These are phyloP conservation scores for Daubentonia madagascariensis DNA, from an alignment of 2,113 vertebrate species.

Conservation along the genomic window DNA sequence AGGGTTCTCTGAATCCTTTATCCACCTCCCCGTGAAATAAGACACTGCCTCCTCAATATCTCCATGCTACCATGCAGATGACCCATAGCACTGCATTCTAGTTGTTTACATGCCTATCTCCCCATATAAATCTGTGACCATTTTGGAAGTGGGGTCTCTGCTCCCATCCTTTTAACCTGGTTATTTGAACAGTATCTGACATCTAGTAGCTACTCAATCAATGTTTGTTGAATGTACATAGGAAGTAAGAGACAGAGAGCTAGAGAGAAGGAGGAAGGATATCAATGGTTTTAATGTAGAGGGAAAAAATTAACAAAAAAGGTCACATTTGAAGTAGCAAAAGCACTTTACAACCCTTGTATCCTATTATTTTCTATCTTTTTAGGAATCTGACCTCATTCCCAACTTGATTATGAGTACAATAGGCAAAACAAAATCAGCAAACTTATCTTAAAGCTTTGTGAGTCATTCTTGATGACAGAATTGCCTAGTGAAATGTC, in stretches of 20 bases:
- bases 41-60: neutral
- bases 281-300: neutral
- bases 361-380: neutral
- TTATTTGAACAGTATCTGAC: neutral
- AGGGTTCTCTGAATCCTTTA: neutral
- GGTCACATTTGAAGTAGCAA: neutral
- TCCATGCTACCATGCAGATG: neutral
- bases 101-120: neutral
- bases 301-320: neutral
- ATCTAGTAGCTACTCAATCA: neutral
- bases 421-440: neutral
- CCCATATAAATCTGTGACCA: neutral
- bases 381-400: neutral
- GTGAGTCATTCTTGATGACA: neutral
- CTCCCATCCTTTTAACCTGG: neutral
- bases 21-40: neutral
- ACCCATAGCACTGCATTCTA: neutral
- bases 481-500: neutral
- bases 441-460: neutral
- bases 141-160: neutral
- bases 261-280: neutral
- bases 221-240: neutral
- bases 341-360: neutral
- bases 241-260: neutral
- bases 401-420: neutral